These are phyloP conservation scores for Diprion similis DNA, from an alignment of 1,140 invertebrate genomes.

Conservation along the genomic window DNA sequence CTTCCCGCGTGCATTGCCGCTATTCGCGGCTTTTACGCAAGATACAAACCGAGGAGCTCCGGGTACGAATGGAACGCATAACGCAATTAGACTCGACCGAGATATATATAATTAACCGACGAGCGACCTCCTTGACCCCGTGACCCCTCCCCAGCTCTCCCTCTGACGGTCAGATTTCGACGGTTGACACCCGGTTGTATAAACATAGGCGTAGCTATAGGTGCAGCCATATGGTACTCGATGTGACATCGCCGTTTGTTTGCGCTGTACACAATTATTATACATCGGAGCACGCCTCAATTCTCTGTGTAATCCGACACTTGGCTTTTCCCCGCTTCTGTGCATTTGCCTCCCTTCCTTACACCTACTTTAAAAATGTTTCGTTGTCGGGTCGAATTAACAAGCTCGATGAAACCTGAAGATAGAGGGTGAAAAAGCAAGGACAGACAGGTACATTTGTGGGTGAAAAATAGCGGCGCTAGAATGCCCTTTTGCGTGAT, in stretches of 20 bases:
- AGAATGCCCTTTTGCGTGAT: not conserved
- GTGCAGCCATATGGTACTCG: not conserved
- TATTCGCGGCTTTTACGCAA: too few species aligned
- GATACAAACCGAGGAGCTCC: too few species aligned
- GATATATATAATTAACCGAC: not conserved
- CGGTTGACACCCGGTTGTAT: not conserved
- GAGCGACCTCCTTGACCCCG: not conserved
- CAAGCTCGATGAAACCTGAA: too few species aligned
- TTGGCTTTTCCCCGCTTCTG: not conserved
- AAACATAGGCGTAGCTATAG: slow-evolving; percentile 1
- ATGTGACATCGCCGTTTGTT: not conserved
- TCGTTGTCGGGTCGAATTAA: too few species aligned
- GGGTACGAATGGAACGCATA: too few species aligned
- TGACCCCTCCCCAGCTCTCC: not conserved
- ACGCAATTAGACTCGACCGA: not conserved
- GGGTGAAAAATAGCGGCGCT: not conserved
- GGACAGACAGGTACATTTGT: too few species aligned
- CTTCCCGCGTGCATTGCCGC: too few species aligned
- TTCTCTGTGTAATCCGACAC: not conserved
- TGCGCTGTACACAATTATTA: not conserved
- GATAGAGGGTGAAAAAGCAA: too few species aligned
- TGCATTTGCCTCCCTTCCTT: not conserved
- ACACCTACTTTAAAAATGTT: too few species aligned
- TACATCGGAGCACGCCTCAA: not conserved
- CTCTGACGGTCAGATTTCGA: not conserved